Conservation (phyloP, 1,140 invertebrate species). For the Drosophila ohnishii region DNA sequence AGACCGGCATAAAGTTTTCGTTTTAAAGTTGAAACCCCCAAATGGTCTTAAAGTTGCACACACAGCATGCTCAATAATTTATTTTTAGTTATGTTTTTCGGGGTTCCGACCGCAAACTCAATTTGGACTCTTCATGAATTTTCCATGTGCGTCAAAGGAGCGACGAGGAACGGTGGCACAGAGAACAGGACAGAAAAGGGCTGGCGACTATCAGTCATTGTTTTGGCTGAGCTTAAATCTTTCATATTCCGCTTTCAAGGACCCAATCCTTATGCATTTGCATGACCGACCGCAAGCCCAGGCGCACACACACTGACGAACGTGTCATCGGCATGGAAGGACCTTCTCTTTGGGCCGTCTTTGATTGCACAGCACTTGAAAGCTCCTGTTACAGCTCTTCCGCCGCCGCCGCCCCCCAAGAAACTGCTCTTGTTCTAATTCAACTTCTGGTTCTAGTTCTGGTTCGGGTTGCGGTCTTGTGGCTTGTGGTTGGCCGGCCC, state of each 20-base stretch:
- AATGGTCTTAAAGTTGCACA: constrained; percentile 32
- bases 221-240: constrained; percentile 19
- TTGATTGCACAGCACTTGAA: constrained; percentile 55
- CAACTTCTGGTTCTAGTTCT: constrained; percentile 9
- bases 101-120: constrained; percentile 47
- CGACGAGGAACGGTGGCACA: not conserved
- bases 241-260: constrained; percentile 31
- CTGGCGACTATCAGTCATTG: constrained; percentile 20
- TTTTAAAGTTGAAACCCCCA: constrained; percentile 32
- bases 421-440: constrained; percentile 20
- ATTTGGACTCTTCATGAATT: constrained; percentile 53
- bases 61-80: constrained; percentile 36
- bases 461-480: constrained; percentile 28
- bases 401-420: not conserved
- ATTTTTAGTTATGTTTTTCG: constrained; percentile 47
- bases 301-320: not conserved
- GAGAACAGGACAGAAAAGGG: not conserved
- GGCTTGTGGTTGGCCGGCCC: constrained; percentile 24
- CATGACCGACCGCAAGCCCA: constrained; percentile 42
- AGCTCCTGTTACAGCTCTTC: constrained; percentile 40
- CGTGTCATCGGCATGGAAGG: constrained; percentile 28
- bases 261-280: constrained; percentile 45
- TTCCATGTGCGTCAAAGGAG: constrained; percentile 28
- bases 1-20: constrained; percentile 10
- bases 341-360: constrained; percentile 19